Evolutionary conservation across 1,140 invertebrate species (phyloP).

Genomic region (Drosophila repleta): DNA sequence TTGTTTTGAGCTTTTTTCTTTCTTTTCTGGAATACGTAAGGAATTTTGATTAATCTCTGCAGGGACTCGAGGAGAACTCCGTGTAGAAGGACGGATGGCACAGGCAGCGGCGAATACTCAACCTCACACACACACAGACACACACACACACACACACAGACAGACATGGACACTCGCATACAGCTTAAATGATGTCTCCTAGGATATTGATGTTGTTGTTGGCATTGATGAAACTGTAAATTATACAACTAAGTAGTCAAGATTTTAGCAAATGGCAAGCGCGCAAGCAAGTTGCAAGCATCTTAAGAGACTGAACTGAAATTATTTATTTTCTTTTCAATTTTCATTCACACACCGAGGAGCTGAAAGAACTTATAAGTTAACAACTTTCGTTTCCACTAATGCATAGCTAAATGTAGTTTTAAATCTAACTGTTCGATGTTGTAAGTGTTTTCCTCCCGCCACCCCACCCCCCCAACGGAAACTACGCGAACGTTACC

Average conservation of each 20-base stretch:
- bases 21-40: background rate
- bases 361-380: constrained; percentile 13
- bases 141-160: no score
- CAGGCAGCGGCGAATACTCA: background rate
- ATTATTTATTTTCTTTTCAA: constrained; percentile 45
- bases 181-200: constrained; percentile 25
- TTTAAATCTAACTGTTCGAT: constrained; percentile 58
- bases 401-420: constrained; percentile 17
- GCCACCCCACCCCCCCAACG: background rate
- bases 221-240: constrained; percentile 27
- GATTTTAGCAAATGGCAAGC: constrained; percentile 60
- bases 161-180: background rate
- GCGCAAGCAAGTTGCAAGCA: constrained; percentile 48
- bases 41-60: constrained; percentile 37
- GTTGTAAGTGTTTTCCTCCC: constrained; percentile 43
- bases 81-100: constrained; percentile 43
- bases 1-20: background rate
- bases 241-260: constrained; percentile 41
- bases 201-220: constrained; percentile 23
- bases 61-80: constrained; percentile 78
- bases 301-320: constrained; percentile 76
- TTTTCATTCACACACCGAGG: constrained; percentile 6
- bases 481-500: background rate
- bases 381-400: constrained; percentile 26
- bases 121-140: no score